Evolutionary conservation across 1,140 invertebrate species (phyloP).

Genomic region (Pogonomyrmex barbatus): DNA sequence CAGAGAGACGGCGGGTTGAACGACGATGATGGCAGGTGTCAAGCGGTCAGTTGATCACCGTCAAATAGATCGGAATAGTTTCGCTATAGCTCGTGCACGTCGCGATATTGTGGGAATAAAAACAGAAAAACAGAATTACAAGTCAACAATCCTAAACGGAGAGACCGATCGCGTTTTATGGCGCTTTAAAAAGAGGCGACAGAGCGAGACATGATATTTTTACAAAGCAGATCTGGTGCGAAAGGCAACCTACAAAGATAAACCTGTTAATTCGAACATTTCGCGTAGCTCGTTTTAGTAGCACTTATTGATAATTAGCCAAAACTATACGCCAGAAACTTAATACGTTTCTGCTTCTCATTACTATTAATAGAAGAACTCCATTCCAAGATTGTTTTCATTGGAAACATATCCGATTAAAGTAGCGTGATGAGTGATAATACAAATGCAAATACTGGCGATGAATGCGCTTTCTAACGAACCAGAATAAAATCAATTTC

Average conservation of each 20-base stretch:
- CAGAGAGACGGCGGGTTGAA: conserved; percentile 72
- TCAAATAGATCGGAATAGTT: conserved; percentile 60
- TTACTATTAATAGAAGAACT: conserved; percentile 16
- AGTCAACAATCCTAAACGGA: conserved; percentile 10
- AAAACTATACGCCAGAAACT: not conserved
- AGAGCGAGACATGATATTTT: not conserved
- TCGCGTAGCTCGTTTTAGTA: not conserved
- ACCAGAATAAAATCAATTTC: conserved; percentile 31
- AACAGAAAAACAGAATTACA: conserved; percentile 49
- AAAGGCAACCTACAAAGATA: not conserved
- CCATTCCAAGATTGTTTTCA: conserved; percentile 9
- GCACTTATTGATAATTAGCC: not conserved
- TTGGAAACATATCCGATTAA: conserved; percentile 2
- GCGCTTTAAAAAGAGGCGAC: conserved; percentile 10
- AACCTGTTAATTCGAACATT: not conserved
- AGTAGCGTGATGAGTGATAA: conserved; percentile 13
- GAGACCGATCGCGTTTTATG: conserved; percentile 37
- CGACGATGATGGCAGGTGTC: conserved; percentile 78
- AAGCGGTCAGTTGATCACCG: conserved; percentile 70
- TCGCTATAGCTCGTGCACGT: conserved; percentile 2
- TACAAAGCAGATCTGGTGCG: not conserved
- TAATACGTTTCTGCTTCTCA: not conserved
- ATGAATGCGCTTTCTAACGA: conserved; percentile 28
- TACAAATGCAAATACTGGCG: not conserved
- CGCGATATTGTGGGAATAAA: conserved; percentile 46